phyloP scores from a whole-genome alignment of 2,113 vertebrate species.

The Mastomys natalensis region DNA sequence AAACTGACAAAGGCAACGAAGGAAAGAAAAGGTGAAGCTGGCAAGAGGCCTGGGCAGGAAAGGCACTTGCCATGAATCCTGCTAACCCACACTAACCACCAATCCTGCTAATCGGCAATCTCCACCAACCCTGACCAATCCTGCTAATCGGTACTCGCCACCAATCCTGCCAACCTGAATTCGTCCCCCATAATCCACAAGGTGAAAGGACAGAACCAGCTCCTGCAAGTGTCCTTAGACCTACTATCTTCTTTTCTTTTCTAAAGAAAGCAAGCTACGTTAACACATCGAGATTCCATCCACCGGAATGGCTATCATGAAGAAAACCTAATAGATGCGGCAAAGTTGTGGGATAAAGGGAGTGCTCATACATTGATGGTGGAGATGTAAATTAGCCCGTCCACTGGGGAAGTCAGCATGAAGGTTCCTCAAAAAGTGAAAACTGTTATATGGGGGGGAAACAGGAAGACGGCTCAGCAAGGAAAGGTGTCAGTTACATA shows the following conservation, averaged over 20 bases:
- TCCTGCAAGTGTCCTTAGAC: not conserved
- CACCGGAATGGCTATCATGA: not conserved
- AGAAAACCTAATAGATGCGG: not conserved
- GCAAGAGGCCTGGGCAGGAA: not conserved
- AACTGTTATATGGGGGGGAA: not conserved
- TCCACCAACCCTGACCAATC: no score
- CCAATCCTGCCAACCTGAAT: not conserved
- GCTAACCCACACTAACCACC: no score
- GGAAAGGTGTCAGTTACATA: not conserved
- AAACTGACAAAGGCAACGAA: not conserved
- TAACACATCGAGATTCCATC: not conserved
- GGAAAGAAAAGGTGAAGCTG: not conserved
- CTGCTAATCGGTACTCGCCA: not conserved
- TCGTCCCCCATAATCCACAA: not conserved
- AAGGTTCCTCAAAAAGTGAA: not conserved
- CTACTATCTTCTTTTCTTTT: not conserved
- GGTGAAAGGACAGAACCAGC: not conserved
- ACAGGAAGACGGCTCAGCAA: not conserved
- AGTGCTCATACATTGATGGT: no score
- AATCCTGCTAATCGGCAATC: no score
- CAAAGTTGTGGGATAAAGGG: not conserved
- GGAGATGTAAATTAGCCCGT: not conserved
- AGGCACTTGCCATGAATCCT: not conserved
- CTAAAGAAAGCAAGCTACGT: not conserved
- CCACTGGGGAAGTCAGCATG: not conserved